Evolutionary conservation across 1,140 invertebrate species (phyloP), one percentile per base, ranked within the genome.

Genomic region (Drosophila eugracilis): DNA sequence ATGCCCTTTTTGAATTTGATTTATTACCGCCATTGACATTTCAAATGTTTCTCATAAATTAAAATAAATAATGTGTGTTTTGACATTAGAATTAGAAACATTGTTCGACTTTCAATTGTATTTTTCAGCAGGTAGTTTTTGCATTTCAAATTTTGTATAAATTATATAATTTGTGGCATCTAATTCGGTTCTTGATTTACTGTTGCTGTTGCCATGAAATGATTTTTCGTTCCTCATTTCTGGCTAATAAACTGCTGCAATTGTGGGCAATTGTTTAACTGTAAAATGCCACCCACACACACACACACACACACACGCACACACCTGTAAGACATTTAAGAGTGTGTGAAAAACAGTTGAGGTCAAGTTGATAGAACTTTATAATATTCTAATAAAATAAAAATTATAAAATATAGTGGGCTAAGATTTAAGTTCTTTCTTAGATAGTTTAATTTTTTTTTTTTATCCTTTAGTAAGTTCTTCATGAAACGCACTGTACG

Each of bases 121-220:
- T 12, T 17, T 17, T 47, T 17, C 3, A 24, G 42, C 21, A 14
- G 12, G 21, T 44, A 14, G 3, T 52, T 19, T 49, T 17, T 26
- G 17, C 21, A 22, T 15, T 17, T 0, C 3, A 14, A 55, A 24
- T 55, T 34, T 26, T 59, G n/a, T 37, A 21, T 26, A 47, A 65
- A 65, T 65, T 62, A 37, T 47, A 62, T 37, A 44, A 28, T n/a
- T 28, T 48, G 17, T 26, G 7, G 14, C n/a, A 28, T 42, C 57
- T 26, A 37, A 62, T 65, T 65, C 17, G 55, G 41, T 30, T 60
- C 9, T 37, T 47, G 54, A 47, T 65, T 62, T 59, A 62, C 60
- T 62, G 14, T 34, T 62, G 58, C 55, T 37, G 60, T 65, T 47
- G 60, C 28, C 54, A 45, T 26, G 24, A 28, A 28, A 45, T 45